phyloP scores from a whole-genome alignment of 2,797 vertebrate species.

The Poeciliopsis gracilis region DNA sequence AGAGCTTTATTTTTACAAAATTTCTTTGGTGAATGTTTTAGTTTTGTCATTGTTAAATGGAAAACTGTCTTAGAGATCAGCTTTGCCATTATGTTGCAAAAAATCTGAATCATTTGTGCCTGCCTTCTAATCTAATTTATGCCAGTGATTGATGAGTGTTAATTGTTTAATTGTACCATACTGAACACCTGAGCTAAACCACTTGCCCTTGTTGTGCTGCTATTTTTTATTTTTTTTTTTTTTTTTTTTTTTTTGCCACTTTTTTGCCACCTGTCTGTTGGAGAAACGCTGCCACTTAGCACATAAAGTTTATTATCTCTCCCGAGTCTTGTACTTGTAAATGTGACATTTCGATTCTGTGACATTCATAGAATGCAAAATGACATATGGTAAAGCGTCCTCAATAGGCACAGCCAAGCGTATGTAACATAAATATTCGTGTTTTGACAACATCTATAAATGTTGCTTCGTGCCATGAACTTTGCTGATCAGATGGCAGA shows the following conservation, averaged over 20 bases:
- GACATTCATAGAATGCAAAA: conserved; percentile 27
- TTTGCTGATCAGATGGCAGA: conserved; percentile 25
- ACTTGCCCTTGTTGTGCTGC: neutral
- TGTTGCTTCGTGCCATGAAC: conserved; percentile 10
- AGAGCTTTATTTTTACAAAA: neutral
- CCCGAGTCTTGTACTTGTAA: conserved; percentile 37
- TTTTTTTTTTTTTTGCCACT: neutral
- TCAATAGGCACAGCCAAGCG: conserved; percentile 14
- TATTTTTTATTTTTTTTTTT: neutral
- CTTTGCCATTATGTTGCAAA: neutral
- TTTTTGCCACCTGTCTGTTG: neutral
- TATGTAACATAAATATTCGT: conserved; percentile 8
- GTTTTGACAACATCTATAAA: conserved; percentile 30
- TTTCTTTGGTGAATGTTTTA: neutral
- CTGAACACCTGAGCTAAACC: neutral
- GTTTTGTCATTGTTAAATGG: neutral
- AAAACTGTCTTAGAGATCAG: neutral
- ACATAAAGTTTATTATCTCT: conserved; percentile 41
- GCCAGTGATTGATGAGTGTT: conserved; percentile 1
- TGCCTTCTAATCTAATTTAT: neutral
- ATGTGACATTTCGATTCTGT: conserved; percentile 41
- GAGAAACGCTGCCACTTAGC: conserved; percentile 28
- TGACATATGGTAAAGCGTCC: conserved; percentile 27
- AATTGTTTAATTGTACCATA: conserved; percentile 11
- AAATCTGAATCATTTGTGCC: neutral